Base-by-base conservation (phyloP, 2,888 invertebrate genomes). In the Amiota minor region DNA sequence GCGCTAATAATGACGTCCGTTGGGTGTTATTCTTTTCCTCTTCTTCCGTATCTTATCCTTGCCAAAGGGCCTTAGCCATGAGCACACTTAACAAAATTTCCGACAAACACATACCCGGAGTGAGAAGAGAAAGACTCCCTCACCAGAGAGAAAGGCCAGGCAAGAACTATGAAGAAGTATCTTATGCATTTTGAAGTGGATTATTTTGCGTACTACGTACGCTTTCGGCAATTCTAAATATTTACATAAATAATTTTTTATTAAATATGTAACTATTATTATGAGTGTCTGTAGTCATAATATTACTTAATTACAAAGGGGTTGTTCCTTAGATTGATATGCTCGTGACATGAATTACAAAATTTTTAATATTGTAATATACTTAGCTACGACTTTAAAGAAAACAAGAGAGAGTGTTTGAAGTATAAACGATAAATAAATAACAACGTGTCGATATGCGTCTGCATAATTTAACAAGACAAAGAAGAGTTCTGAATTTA, bases 151-250 rank as follows among this genome's bases (percentile, higher is more conserved):
- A 59, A 20, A 59, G 56, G 20, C 16, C 23, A 56, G 18, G 20
- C 18, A 59, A 59, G 18, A 20, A n/a, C 23, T 16, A 35, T 35
- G 45, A 18, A 59, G 18, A 46, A 59, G 47, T 18, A 47, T 59
- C 47, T 80, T 72, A 73, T 82, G 82, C 85, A 83, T 82, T 78
- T 77, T 72, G 69, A 70, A 80, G 78, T 72, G 65, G 65, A 67
- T 72, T 72, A 72, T 53, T 72, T 71, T 71, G 65, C 4, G 47
- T 65, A 47, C 46, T 47, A 65, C 65, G 46, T 65, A 10, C 47
- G 65, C 65, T 65, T 65, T 47, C 18, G 65, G 65, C 65, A 45
- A 14, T 45, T 46, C n/a, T 49, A 53, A 53, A 53, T n/a, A 53
- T 53, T n/a, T n/a, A 53, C n/a, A 53, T 53, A n/a, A n/a, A n/a